Percentiles rank a stretch among this genome's conserved stretches.
Conservation (phyloP, 2,113 vertebrate species). For the Elgaria multicarinata region DNA sequence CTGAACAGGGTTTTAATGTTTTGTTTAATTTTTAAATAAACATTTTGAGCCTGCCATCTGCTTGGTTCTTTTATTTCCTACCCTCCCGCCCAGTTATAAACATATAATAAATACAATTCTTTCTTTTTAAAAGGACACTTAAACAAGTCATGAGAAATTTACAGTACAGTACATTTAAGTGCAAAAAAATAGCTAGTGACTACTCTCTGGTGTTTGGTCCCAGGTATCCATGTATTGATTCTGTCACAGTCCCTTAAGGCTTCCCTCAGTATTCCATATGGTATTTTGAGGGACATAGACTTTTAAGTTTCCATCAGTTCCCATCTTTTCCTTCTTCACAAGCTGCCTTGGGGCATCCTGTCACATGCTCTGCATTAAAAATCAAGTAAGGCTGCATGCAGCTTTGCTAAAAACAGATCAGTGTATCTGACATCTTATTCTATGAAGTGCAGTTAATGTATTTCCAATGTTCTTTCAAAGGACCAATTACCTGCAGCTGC, state of each 20-base stretch:
- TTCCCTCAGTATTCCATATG: conserved; percentile 18
- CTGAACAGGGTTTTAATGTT: conserved; percentile 26
- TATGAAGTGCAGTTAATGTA: background rate
- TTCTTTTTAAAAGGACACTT: conserved; percentile 81
- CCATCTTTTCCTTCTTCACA: background rate
- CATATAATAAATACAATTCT: conserved; percentile 81
- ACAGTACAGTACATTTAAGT: conserved; percentile 81
- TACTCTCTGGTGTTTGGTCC: conserved; percentile 70
- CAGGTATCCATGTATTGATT: conserved; percentile 38
- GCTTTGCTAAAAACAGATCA: rapidly evolving
- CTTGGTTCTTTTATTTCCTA: conserved; percentile 43
- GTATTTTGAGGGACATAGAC: background rate
- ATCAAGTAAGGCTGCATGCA: rapidly evolving
- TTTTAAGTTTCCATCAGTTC: background rate
- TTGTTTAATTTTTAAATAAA: conserved; percentile 41
- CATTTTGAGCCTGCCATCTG: conserved; percentile 58
- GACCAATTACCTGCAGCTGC: background rate
- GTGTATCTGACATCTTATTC: rapidly evolving
- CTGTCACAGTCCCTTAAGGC: conserved; percentile 36
- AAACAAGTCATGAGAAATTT: conserved; percentile 79
- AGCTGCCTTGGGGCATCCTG: background rate
- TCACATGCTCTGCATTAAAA: background rate
- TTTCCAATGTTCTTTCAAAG: background rate
- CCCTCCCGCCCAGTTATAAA: conserved; percentile 63
- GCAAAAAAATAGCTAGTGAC: conserved; percentile 78